These are phyloP conservation scores for Drosophila neoperkinsi DNA, from an alignment of 2,888 invertebrate genomes.

Conservation along the genomic window DNA sequence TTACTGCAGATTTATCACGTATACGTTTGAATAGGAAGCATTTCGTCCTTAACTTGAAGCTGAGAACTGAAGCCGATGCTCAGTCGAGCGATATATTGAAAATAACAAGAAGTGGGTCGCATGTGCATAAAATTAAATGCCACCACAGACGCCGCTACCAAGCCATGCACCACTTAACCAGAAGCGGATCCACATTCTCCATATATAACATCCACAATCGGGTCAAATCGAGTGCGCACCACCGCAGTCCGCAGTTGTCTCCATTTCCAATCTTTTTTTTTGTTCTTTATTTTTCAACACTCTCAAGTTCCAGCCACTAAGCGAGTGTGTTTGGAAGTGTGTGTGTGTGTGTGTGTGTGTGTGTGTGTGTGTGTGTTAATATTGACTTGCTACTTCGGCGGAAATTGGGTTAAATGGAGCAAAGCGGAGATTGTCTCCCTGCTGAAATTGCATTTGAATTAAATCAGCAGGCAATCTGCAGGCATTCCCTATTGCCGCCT, in stretches of 20 bases:
- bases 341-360: slow-evolving; percentile 25
- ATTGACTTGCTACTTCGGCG: slow-evolving; percentile 64
- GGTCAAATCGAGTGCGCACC: slow-evolving; percentile 56
- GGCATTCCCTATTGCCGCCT: slow-evolving; percentile 42
- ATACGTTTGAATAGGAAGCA: slow-evolving; percentile 12
- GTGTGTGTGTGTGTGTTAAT: slow-evolving; percentile 48
- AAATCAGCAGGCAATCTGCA: slow-evolving; percentile 68
- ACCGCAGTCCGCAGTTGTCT: slow-evolving; percentile 48
- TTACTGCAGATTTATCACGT: slow-evolving; percentile 13
- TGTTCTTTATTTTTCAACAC: slow-evolving; percentile 45
- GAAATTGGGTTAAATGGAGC: slow-evolving; percentile 68
- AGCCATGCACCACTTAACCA: slow-evolving; percentile 6
- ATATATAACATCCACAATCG: slow-evolving; percentile 37
- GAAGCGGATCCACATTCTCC: slow-evolving; percentile 8
- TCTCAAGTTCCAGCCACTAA: slow-evolving; percentile 33
- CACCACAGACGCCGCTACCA: slow-evolving; percentile 26
- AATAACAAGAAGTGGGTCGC: slow-evolving; percentile 49
- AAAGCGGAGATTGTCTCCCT: slow-evolving; percentile 65
- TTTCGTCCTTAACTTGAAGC: background rate
- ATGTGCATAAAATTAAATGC: slow-evolving; percentile 65
- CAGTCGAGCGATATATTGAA: slow-evolving; percentile 64
- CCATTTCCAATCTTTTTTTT: background rate
- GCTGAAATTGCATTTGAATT: slow-evolving; percentile 65
- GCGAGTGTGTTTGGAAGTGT: slow-evolving; percentile 7
- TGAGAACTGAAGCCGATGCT: slow-evolving; percentile 22